These are phyloP conservation scores for Oncopodura yosiiana DNA, from an alignment of 1,140 invertebrate species.

Conservation along the genomic window DNA sequence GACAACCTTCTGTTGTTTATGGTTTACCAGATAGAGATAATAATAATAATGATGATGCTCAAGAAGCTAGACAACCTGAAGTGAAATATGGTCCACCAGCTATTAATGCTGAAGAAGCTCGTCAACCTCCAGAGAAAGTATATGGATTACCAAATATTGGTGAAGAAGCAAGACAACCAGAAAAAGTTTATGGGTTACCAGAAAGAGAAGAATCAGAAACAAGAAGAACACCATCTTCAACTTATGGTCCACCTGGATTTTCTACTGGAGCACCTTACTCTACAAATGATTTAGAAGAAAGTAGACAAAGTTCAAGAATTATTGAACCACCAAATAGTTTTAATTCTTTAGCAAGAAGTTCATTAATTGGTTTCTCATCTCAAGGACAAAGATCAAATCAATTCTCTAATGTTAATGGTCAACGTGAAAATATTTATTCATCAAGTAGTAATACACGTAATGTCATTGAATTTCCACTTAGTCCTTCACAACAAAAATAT, in stretches of 20 bases:
- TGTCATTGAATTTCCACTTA: constrained; percentile 17
- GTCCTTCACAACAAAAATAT: constrained; percentile 26
- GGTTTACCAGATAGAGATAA: too few species aligned
- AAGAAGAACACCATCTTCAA: neutral
- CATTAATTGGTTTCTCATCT: neutral
- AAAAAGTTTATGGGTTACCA: neutral
- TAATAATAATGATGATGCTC: too few species aligned
- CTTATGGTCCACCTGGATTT: constrained; percentile 4
- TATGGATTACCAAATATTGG: neutral
- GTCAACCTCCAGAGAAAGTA: neutral
- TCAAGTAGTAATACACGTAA: constrained; percentile 2
- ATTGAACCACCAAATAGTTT: constrained; percentile 12
- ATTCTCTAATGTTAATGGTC: constrained; percentile 18
- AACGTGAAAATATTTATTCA: constrained; percentile 20
- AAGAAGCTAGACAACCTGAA: too few species aligned
- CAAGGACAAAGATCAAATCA: constrained; percentile 17
- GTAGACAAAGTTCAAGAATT: neutral
- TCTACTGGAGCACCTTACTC: neutral
- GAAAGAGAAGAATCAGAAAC: too few species aligned
- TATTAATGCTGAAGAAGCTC: neutral
- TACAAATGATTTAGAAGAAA: constrained; percentile 4
- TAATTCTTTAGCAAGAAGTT: neutral
- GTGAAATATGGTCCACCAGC: neutral
- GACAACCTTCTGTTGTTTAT: too few species aligned
- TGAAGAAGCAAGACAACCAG: neutral